phyloP scores from a whole-genome alignment of 1,140 invertebrate genomes.

The Orchesella cincta region DNA sequence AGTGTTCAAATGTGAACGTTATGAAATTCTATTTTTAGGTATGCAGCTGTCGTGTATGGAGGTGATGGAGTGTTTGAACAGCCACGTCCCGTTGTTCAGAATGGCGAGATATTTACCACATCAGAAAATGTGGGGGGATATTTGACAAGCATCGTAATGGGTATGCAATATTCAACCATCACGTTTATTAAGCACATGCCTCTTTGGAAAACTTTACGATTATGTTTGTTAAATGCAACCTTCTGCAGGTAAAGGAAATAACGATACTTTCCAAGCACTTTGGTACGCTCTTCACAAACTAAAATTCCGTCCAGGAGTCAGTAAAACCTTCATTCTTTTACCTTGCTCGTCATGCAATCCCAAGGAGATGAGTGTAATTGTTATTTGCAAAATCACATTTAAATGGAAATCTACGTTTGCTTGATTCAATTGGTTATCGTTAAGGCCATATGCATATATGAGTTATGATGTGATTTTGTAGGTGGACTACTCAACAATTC shows the following conservation, averaged over 20 bases:
- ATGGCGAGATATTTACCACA: slow-evolving; percentile 68
- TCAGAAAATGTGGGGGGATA: slow-evolving; percentile 61
- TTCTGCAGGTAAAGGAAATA: slow-evolving; percentile 63
- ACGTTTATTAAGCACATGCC: too few relatives aligned
- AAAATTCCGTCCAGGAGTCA: slow-evolving; percentile 78
- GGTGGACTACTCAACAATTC: slow-evolving; percentile 75
- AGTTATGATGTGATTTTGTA: slow-evolving; percentile 52
- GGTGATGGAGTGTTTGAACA: slow-evolving; percentile 69
- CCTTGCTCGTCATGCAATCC: slow-evolving; percentile 75
- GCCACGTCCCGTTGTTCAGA: slow-evolving; percentile 69
- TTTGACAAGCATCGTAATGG: slow-evolving; percentile 63
- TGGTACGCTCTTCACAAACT: slow-evolving; percentile 69
- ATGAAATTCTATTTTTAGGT: slow-evolving; percentile 65
- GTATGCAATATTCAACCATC: slow-evolving; percentile 54
- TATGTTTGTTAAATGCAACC: too few relatives aligned
- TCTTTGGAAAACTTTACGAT: too few relatives aligned
- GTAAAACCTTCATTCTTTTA: slow-evolving; percentile 78
- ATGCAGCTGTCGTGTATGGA: slow-evolving; percentile 78
- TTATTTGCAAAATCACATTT: not conserved
- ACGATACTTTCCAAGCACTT: slow-evolving; percentile 75
- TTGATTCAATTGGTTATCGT: too few relatives aligned
- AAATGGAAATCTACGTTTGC: not conserved
- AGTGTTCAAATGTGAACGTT: too few relatives aligned
- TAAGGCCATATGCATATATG: not conserved
- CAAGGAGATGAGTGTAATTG: slow-evolving; percentile 60